Evolutionary conservation across 2,113 vertebrate species (phyloP).

Genomic region (Phoenicopterus ruber): DNA sequence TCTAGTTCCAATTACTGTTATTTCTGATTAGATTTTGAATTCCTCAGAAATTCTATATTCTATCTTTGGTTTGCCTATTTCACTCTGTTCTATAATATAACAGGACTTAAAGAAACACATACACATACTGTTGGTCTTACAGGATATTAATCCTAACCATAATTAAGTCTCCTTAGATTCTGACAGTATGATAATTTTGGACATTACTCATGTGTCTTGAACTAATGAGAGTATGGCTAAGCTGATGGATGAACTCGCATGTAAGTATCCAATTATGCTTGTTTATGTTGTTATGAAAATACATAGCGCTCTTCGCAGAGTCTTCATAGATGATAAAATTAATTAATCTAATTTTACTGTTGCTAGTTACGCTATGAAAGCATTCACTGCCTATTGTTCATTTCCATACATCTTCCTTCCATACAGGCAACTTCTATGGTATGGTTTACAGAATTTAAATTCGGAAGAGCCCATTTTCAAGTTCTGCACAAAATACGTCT

Average conservation of each 20-base stretch:
- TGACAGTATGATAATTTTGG: background rate
- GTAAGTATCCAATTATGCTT: background rate
- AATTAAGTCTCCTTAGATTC: background rate
- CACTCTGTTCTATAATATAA: background rate
- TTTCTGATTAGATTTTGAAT: background rate
- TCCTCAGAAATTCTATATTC: background rate
- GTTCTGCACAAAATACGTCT: background rate
- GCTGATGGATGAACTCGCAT: background rate
- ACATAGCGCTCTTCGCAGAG: background rate
- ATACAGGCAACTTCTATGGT: background rate
- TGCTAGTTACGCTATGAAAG: background rate
- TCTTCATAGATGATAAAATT: background rate
- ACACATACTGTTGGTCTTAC: background rate
- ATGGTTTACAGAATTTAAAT: background rate
- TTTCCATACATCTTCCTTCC: background rate
- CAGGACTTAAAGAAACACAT: background rate
- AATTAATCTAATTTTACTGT: background rate
- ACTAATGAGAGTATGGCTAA: background rate
- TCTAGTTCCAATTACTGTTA: background rate
- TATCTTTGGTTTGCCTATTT: background rate
- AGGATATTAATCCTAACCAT: background rate
- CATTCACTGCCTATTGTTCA: background rate
- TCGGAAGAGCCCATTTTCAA: background rate
- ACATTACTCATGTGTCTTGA: background rate
- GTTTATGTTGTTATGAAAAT: background rate